Evolutionary conservation across 1,140 invertebrate genomes (phyloP), one percentile per base, ranked within the genome.

Genomic region (Aphelinus atriplicis): DNA sequence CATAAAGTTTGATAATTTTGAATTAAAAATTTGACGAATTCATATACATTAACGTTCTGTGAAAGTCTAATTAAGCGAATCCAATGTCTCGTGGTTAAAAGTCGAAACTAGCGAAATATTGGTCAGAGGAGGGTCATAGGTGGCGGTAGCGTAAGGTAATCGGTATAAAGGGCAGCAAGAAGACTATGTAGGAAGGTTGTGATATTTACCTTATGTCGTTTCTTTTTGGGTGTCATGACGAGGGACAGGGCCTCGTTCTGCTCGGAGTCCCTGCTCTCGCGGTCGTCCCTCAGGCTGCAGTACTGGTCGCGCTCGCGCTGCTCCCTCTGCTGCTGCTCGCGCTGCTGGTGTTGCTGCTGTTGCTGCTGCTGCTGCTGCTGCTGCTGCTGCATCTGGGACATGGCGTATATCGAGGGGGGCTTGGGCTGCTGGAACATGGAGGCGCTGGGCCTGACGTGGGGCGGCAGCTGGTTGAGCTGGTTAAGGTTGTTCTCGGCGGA

Each of bases 161-260:
- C 53, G 53, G 10, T 55, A 55, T 55, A 5, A 55, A 55, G 26
- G 26, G 26, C 26, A 26, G 26, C 26, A 26, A 26, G 26, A 26
- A 26, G 26, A 26, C 26, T 26, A 26, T 26, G 26, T 26, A 26
- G 26, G 26, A 26, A 26, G 26, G 26, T 26, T 26, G 26, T 68
- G 73, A 50, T 63, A 73, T 73, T 80, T 77, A 88, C 95, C 92
- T 98, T 98, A 84, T 98, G 97, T 42, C 97, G 90, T 89, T 98
- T 98, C 89, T 97, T 97, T 88, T 98, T 98, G 0, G 96, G 95
- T 46, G 95, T 94, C 75, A 98, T 96, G 46, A 98, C 96, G 77
- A 98, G 90, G 80, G 96, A 96, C 7, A 98, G 91, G 1, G 97
- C 95, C 86, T 98, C 97, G 83, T 96, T 97, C 86, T 98, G 96